Conservation (phyloP, 2,113 vertebrate genomes). For the Panthera tigris region DNA sequence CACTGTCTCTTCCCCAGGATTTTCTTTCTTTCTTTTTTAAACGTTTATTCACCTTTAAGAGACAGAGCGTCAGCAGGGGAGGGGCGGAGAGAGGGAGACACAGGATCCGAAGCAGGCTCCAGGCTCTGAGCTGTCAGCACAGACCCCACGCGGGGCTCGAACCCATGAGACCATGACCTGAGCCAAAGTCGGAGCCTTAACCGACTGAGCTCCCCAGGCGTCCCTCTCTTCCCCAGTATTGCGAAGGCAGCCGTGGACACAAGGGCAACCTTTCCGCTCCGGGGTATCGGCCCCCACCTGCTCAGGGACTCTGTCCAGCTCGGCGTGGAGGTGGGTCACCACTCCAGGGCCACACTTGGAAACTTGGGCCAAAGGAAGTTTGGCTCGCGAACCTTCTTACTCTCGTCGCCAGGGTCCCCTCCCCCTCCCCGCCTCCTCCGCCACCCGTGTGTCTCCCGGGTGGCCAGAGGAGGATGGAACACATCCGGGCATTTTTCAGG, state of each 20-base stretch:
- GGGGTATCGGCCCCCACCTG: neutral
- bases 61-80: too few relatives aligned
- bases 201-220: too few relatives aligned
- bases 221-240: too few relatives aligned
- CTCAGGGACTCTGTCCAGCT: neutral
- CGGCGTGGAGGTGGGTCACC: neutral
- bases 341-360: neutral
- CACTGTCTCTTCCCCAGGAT: neutral
- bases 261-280: neutral
- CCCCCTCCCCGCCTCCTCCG: rapidly evolving
- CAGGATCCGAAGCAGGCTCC: too few relatives aligned
- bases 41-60: too few relatives aligned
- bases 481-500: neutral
- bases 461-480: neutral
- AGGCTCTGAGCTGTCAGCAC: too few relatives aligned
- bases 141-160: too few relatives aligned
- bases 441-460: neutral
- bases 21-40: neutral
- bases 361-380: neutral
- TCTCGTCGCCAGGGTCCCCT: neutral
- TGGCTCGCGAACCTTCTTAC: neutral
- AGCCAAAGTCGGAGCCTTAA: too few relatives aligned
- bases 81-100: too few relatives aligned
- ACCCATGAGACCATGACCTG: too few relatives aligned
- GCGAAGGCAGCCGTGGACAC: neutral